Percentiles rank a stretch among this genome's conserved stretches.
These are phyloP conservation scores for Leucophora obtusa DNA, from an alignment of 2,888 invertebrate genomes.

Conservation along the genomic window DNA sequence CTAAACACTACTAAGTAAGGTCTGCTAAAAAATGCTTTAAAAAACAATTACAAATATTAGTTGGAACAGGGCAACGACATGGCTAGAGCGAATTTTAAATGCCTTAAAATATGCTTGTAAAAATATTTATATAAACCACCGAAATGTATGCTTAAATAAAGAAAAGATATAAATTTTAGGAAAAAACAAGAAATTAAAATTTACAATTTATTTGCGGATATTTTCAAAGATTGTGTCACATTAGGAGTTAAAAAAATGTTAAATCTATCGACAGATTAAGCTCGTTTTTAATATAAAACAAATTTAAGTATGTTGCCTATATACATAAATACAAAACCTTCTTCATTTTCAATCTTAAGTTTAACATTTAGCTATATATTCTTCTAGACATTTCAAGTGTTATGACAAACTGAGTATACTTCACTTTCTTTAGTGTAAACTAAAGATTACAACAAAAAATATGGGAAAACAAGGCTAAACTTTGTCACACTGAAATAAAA, in stretches of 20 bases:
- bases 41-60: background rate
- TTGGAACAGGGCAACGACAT: background rate
- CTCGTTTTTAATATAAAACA: too few relatives aligned
- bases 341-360: too few relatives aligned
- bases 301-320: too few relatives aligned
- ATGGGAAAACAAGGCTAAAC: conserved; percentile 56
- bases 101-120: background rate
- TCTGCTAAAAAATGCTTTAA: background rate
- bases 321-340: too few relatives aligned
- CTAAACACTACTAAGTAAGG: conserved; percentile 9
- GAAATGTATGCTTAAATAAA: background rate
- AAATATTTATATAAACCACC: background rate
- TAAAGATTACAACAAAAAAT: background rate
- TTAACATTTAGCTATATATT: too few relatives aligned
- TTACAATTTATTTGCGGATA: too few relatives aligned
- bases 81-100: background rate
- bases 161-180: background rate
- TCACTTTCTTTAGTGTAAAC: background rate
- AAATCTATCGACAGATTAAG: too few relatives aligned
- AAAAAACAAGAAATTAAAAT: too few relatives aligned
- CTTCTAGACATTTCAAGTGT: background rate
- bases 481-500: conserved; percentile 47
- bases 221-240: too few relatives aligned
- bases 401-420: background rate
- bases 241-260: too few relatives aligned